Evolutionary conservation across 2,888 invertebrate genomes (phyloP).

Genomic region (Tanaodytes sp.): DNA sequence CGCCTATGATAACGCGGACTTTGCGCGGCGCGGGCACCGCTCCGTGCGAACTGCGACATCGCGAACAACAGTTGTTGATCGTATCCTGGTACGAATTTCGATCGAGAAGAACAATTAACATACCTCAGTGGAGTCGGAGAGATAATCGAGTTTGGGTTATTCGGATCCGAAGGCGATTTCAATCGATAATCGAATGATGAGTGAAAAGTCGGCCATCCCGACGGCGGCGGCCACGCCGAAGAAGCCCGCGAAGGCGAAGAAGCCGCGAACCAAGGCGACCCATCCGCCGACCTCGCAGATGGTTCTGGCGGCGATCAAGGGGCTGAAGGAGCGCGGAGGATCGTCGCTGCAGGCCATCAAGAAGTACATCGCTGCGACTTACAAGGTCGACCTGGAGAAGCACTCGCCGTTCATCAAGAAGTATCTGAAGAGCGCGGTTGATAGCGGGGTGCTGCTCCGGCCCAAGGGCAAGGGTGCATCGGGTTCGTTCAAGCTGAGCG

Average conservation of each 20-base stretch:
- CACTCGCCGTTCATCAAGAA: conserved; percentile 4
- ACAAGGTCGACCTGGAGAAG: conserved; percentile 1
- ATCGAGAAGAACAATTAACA: too few relatives aligned
- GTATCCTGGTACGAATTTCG: not conserved
- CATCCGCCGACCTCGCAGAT: conserved; percentile 75
- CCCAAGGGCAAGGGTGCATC: conserved; percentile 1
- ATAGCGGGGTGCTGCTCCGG: not conserved
- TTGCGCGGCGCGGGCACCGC: not conserved
- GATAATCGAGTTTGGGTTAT: too few relatives aligned
- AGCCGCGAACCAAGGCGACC: conserved; percentile 59
- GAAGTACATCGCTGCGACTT: conserved; percentile 9
- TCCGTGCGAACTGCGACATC: not conserved
- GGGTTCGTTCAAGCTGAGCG: not conserved
- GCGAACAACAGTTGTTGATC: not conserved
- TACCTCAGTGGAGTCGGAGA: too few relatives aligned
- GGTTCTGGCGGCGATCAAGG: conserved; percentile 10
- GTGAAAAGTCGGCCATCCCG: conserved; percentile 3
- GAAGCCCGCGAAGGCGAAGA: conserved; percentile 25
- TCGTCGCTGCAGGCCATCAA: conserved; percentile 30
- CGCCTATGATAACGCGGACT: conserved; percentile 11
- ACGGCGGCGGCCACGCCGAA: conserved; percentile 12
- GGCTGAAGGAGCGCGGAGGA: conserved; percentile 66
- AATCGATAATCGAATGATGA: conserved; percentile 6
- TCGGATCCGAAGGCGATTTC: too few relatives aligned
- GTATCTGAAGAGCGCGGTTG: conserved; percentile 1